Conservation (phyloP, 2,113 vertebrate species). For the Lepisosteus osseus region DNA sequence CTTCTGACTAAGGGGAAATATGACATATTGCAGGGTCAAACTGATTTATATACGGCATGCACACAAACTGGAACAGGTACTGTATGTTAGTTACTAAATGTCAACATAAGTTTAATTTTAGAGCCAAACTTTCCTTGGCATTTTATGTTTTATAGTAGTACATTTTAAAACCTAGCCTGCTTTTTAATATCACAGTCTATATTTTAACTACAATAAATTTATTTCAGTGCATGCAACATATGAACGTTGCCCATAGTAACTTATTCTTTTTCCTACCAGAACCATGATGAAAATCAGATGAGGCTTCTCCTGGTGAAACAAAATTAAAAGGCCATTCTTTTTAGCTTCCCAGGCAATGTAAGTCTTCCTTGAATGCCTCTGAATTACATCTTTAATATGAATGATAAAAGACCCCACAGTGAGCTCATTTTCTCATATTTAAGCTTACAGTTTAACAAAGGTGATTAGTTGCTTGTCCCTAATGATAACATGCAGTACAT, state of each 20-base stretch:
- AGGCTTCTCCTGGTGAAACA: not conserved
- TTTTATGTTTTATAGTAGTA: not conserved
- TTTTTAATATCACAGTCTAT: not conserved
- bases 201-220: conserved; percentile 4
- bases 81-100: no score
- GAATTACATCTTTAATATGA: conserved; percentile 6
- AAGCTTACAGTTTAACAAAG: conserved; percentile 25
- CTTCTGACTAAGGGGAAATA: not conserved
- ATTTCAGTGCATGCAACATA: not conserved
- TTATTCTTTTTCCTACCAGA: conserved; percentile 4
- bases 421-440: conserved; percentile 28
- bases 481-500: conserved; percentile 31
- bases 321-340: not conserved
- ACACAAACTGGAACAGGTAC: no score
- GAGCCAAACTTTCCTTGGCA: no score
- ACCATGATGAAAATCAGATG: not conserved
- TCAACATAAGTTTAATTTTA: no score
- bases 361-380: conserved; percentile 14
- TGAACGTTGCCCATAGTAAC: conserved; percentile 13
- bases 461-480: conserved; percentile 2
- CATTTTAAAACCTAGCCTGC: no score
- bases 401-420: conserved; percentile 17
- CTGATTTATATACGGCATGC: no score
- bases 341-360: not conserved
- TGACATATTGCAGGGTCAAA: not conserved